Evolutionary conservation across 1,140 invertebrate genomes (phyloP).

Genomic region (Pinna nobilis): DNA sequence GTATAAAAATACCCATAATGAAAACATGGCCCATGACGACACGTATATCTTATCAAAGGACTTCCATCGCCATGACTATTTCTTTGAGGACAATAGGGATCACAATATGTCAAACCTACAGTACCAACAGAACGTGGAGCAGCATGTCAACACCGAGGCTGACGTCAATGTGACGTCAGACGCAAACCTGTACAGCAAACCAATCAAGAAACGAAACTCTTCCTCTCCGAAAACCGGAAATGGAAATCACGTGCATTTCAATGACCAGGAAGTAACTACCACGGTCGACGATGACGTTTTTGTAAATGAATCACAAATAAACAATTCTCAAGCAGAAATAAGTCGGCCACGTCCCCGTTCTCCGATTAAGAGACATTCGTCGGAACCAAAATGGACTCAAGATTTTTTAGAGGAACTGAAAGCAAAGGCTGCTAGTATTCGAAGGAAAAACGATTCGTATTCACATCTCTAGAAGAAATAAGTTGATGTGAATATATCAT

Average conservation of each 20-base stretch:
- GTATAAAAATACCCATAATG: constrained; percentile 22
- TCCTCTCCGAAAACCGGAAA: background rate
- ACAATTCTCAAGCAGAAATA: too few species aligned
- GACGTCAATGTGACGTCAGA: background rate
- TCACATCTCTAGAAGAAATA: background rate
- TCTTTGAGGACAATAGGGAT: background rate
- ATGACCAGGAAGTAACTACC: too few species aligned
- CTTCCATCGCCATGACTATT: background rate
- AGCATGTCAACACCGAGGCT: background rate
- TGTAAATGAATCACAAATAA: too few species aligned
- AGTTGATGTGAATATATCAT: too few species aligned
- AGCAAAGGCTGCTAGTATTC: constrained; percentile 4
- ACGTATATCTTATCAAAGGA: background rate
- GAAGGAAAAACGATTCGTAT: background rate
- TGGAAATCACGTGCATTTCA: constrained; percentile 19
- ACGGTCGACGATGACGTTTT: too few species aligned
- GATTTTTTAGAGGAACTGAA: constrained; percentile 17
- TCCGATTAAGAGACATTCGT: background rate
- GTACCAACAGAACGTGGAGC: too few species aligned
- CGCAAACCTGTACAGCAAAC: constrained; percentile 27
- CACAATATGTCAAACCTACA: background rate
- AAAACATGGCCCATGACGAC: background rate
- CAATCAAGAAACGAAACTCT: background rate
- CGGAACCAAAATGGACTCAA: background rate
- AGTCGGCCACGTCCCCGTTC: too few species aligned